Base-by-base conservation (phyloP, 2,888 invertebrate genomes). In the Scrobipalpa costella region DNA sequence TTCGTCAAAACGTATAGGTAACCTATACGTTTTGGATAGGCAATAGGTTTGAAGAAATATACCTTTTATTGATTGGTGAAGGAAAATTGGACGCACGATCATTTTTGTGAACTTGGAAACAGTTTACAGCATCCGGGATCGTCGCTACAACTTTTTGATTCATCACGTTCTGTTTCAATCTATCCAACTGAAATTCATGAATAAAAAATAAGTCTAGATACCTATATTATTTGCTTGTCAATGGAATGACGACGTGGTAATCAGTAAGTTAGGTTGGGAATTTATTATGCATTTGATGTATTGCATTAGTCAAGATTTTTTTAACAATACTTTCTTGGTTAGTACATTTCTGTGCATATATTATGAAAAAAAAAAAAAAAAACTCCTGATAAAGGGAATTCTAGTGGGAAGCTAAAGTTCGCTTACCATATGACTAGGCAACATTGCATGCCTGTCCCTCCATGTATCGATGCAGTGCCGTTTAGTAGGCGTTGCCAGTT, bases 401-500 rank as follows among this genome's bases (percentile, higher is more conserved):
- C 27, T 27, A 27, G 27, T 27, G 27, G 27, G 27, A 27, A 27
- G 27, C 27, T 27, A 27, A 15, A 1, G 64, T 49, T 38, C 36
- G n/a, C 63, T 67, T 72, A 89, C 90, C 90, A 89, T 90, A 63
- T 71, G 73, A 49, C 66, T 77, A n/a, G 90, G 86, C 27, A 90
- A 74, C 38, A 79, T 65, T 40, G 78, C 61, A 55, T 74, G 72
- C 66, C 83, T 87, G 47, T 71, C 74, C 66, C 81, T 76, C 90
- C 87, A 90, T 40, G 88, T 86, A 11, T 85, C 84, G 27, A 90
- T 73, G 67, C 89, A 90, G 33, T 83, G 83, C 40, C 90, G 77
- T 73, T 90, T 90, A 0, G 81, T 73, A 2, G 90, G 90, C 13
- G 78, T 76, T 1, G 90, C 86, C 49, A 90, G 68, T 71, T 88